Percentiles rank a stretch among this genome's conserved stretches.
Conservation (phyloP, 2,888 invertebrate genomes). For the Ichneumon xanthorius region DNA sequence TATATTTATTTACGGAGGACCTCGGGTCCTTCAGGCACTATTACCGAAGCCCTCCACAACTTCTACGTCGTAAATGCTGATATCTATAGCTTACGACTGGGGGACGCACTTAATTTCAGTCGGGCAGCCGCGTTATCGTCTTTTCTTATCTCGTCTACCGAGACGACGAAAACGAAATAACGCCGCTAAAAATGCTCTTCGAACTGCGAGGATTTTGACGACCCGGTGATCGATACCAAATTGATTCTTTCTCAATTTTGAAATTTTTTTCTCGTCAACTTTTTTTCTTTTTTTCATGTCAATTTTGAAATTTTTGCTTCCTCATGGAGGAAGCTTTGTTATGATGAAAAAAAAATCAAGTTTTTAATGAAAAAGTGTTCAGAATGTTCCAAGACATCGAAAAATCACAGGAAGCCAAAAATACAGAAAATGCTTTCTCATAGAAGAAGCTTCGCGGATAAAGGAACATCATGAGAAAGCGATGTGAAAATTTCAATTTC, state of each 20-base stretch:
- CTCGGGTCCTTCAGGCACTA: neutral
- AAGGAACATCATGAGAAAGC: too few relatives aligned
- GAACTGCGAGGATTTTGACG: neutral
- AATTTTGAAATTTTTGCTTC: too few relatives aligned
- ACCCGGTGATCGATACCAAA: neutral
- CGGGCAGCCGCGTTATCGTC: neutral
- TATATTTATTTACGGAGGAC: neutral
- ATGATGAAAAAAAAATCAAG: too few relatives aligned
- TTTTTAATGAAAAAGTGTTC: too few relatives aligned
- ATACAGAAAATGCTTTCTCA: too few relatives aligned
- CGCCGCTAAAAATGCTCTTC: neutral
- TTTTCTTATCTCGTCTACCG: neutral
- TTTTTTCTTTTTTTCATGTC: neutral
- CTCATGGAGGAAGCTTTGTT: too few relatives aligned
- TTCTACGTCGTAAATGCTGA: slow-evolving; percentile 36
- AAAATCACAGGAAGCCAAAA: too few relatives aligned
- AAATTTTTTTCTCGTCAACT: neutral
- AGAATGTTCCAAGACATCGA: too few relatives aligned
- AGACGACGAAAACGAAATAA: neutral
- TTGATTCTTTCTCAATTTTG: neutral
- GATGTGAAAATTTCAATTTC: too few relatives aligned
- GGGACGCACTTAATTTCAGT: slow-evolving; percentile 32
- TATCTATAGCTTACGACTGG: slow-evolving; percentile 24
- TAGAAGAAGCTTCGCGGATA: too few relatives aligned
- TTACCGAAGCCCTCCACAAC: slow-evolving; percentile 25